phyloP scores from a whole-genome alignment of 2,888 invertebrate genomes.

The Empis stercorea region DNA sequence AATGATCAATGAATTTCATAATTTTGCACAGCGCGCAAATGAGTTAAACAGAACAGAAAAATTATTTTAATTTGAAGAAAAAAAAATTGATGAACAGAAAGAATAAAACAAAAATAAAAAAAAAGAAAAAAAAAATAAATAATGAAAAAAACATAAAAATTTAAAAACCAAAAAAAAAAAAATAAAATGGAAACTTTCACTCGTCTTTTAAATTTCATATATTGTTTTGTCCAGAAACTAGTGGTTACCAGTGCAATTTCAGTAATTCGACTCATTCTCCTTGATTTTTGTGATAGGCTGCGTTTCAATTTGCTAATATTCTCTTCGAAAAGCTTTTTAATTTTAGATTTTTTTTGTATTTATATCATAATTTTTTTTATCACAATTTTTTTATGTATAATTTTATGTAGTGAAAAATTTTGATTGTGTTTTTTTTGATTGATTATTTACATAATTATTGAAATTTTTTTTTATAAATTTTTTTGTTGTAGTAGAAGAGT shows the following conservation, averaged over 20 bases:
- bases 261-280: slow-evolving; percentile 71
- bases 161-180: slow-evolving; percentile 10
- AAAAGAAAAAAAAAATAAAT: not conserved
- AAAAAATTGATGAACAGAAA: not conserved
- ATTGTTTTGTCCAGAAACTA: slow-evolving; percentile 31
- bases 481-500: slow-evolving; percentile 1
- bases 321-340: slow-evolving; percentile 69
- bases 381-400: slow-evolving; percentile 3
- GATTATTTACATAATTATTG: slow-evolving; percentile 10
- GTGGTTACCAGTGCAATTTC: slow-evolving; percentile 68
- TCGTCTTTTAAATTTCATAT: slow-evolving; percentile 28
- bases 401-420: slow-evolving; percentile 1
- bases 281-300: slow-evolving; percentile 60
- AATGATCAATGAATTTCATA: too few species aligned
- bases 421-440: slow-evolving; percentile 9
- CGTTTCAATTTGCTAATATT: slow-evolving; percentile 76
- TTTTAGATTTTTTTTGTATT: slow-evolving; percentile 14
- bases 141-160: not conserved
- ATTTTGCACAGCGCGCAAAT: too few species aligned
- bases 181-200: slow-evolving; percentile 20
- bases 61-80: not conserved
- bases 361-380: slow-evolving; percentile 7
- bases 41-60: not conserved
- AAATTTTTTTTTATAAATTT: slow-evolving; percentile 1
- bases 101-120: slow-evolving; percentile 2